These are phyloP conservation scores for Phenganax subtilis DNA, from an alignment of 92 coral and sea anemone species.

Conservation along the genomic window DNA sequence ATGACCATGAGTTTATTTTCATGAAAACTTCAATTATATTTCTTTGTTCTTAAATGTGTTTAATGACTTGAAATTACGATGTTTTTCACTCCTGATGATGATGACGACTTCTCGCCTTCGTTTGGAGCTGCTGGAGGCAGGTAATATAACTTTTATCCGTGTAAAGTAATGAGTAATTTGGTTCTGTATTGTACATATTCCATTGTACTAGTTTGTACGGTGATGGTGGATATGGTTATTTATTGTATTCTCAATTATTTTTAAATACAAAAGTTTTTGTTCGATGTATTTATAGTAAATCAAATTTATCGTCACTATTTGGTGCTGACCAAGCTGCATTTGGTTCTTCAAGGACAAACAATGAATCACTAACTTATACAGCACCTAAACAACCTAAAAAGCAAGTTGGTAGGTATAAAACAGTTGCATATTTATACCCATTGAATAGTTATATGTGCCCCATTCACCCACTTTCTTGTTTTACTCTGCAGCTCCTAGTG, in stretches of 20 bases:
- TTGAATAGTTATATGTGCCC: neutral
- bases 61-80: neutral
- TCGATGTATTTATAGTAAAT: conserved; percentile 51
- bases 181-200: neutral
- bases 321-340: conserved; percentile 88
- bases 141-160: neutral
- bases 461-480: neutral
- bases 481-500: conserved; percentile 36
- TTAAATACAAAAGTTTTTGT: neutral
- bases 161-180: neutral
- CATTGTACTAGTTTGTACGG: neutral
- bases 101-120: conserved; percentile 34
- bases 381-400: conserved; percentile 98
- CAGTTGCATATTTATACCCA: neutral
- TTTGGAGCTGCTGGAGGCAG: conserved; percentile 26
- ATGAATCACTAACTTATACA: conserved; percentile 91
- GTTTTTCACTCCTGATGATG: conserved; percentile 36
- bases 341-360: conserved; percentile 54
- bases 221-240: neutral
- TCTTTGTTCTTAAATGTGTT: neutral
- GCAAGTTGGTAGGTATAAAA: conserved; percentile 53
- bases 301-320: conserved; percentile 86
- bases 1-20: neutral
- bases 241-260: neutral
- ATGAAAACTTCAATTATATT: neutral